phyloP scores from a whole-genome alignment of 2,888 invertebrate species.

The Ptychoptera contaminata region DNA sequence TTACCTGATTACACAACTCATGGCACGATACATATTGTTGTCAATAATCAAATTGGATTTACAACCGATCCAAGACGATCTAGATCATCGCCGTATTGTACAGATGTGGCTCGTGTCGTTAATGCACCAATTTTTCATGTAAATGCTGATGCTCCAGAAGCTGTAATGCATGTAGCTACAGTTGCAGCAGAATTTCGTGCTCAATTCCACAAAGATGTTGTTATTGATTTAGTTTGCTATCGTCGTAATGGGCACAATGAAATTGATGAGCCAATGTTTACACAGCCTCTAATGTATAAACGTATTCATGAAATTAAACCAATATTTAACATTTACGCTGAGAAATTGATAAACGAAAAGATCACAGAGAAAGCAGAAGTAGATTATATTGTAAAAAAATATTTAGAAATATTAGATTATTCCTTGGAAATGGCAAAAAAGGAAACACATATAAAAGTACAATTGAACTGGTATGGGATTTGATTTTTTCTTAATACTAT shows the following conservation, averaged over 20 bases:
- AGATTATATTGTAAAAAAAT: slow-evolving; percentile 33
- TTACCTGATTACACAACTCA: slow-evolving; percentile 47
- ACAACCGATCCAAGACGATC: slow-evolving; percentile 81
- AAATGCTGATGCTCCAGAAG: slow-evolving; percentile 86
- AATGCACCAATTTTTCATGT: slow-evolving; percentile 92
- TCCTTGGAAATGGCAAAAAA: slow-evolving; percentile 52
- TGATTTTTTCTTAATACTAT: background rate
- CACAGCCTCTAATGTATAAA: slow-evolving; percentile 89
- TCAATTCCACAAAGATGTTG: slow-evolving; percentile 72
- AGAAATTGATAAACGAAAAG: slow-evolving; percentile 55
- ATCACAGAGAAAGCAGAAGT: slow-evolving; percentile 52
- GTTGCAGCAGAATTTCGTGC: slow-evolving; percentile 83
- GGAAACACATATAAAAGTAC: slow-evolving; percentile 43
- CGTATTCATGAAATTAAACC: slow-evolving; percentile 44
- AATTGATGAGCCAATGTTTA: slow-evolving; percentile 88
- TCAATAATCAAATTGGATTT: slow-evolving; percentile 74
- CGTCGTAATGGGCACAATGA: slow-evolving; percentile 88
- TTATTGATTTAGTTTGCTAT: slow-evolving; percentile 69
- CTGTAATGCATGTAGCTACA: slow-evolving; percentile 80
- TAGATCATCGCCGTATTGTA: slow-evolving; percentile 78
- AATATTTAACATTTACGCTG: slow-evolving; percentile 55
- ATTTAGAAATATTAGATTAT: slow-evolving; percentile 38
- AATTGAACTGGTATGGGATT: background rate
- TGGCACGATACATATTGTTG: slow-evolving; percentile 47
- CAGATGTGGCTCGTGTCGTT: slow-evolving; percentile 77